These are phyloP conservation scores for Alethe diademata DNA, from an alignment of 2,113 vertebrate genomes.

Conservation along the genomic window DNA sequence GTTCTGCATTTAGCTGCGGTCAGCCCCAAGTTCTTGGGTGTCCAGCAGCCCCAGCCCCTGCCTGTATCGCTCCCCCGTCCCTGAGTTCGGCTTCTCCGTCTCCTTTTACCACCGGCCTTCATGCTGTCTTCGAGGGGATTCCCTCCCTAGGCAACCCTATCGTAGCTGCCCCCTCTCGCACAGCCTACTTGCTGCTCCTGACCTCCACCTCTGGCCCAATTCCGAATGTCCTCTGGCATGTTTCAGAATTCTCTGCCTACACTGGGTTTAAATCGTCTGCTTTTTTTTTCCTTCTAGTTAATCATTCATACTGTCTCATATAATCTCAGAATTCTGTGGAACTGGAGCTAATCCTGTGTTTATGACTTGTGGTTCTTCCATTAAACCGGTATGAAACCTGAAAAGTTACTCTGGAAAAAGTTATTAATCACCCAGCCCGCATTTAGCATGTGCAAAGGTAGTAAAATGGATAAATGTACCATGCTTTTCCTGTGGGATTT, in stretches of 20 bases:
- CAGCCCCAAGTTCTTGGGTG: neutral
- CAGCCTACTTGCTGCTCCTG: neutral
- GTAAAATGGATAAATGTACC: neutral
- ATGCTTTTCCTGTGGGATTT: neutral
- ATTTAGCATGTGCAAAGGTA: neutral
- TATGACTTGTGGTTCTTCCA: accelerated
- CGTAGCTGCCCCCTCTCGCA: neutral
- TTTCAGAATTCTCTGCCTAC: neutral
- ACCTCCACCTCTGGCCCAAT: neutral
- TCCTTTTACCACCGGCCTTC: neutral
- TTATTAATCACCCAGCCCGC: neutral
- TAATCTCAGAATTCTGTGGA: neutral
- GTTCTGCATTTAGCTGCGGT: no score
- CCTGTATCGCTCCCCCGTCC: accelerated
- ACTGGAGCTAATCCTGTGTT: neutral
- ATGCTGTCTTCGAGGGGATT: neutral
- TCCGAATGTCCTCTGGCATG: no score
- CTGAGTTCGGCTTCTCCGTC: accelerated
- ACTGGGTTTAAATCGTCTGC: neutral
- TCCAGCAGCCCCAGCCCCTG: neutral
- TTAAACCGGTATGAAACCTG: neutral
- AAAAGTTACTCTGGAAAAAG: neutral
- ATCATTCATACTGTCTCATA: neutral
- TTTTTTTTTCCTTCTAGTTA: neutral
- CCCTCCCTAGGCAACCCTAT: accelerated